Conservation (phyloP, 2,113 vertebrate species). For the Leiothrix lutea region DNA sequence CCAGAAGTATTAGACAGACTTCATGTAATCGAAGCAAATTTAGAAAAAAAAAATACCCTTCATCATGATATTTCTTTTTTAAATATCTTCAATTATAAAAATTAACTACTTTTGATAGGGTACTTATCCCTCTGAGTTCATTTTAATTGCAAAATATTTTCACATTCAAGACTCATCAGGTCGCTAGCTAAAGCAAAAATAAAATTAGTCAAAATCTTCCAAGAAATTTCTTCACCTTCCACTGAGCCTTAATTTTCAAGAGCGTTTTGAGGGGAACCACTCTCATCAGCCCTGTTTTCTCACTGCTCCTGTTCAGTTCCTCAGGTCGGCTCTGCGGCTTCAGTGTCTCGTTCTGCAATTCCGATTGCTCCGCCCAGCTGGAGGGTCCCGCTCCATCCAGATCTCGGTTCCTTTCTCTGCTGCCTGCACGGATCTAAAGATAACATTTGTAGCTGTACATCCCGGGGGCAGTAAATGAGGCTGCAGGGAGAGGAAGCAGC, state of each 20-base stretch:
- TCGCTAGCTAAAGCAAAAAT: not conserved
- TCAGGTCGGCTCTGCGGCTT: not conserved
- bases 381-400: not conserved
- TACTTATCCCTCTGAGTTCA: not conserved
- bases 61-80: not conserved
- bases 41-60: not conserved
- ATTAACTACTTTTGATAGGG: not conserved
- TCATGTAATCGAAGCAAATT: not conserved
- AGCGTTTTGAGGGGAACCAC: not conserved
- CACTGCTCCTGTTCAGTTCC: not conserved
- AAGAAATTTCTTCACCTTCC: not conserved
- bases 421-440: not conserved
- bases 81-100: not conserved
- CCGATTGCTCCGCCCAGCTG: not conserved
- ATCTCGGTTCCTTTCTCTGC: not conserved
- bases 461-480: not conserved
- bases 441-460: not conserved
- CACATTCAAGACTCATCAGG: not conserved
- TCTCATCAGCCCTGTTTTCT: not conserved
- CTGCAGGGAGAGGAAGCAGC: not conserved
- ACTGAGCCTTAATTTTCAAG: not conserved
- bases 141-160: not conserved
- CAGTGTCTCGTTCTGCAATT: not conserved
- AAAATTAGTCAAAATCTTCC: not conserved
- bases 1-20: slow-evolving; percentile 30